These are phyloP conservation scores for Phaetusa simplex DNA, from an alignment of 2,113 vertebrate genomes.

Conservation along the genomic window DNA sequence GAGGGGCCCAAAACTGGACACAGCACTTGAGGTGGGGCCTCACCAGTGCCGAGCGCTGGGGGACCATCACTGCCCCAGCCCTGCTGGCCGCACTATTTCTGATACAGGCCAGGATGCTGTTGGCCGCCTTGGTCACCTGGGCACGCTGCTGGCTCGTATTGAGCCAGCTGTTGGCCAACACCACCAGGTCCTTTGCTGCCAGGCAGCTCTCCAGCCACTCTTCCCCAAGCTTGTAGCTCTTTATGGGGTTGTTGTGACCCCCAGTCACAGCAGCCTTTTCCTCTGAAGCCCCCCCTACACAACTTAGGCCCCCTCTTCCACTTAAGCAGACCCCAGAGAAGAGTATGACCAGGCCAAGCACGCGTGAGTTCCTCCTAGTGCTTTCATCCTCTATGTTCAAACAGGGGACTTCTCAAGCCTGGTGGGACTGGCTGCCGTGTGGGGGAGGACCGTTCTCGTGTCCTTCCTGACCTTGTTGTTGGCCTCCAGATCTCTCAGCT, in stretches of 20 bases:
- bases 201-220: not conserved
- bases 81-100: not conserved
- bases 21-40: not conserved
- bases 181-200: not conserved
- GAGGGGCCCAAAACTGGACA: not conserved
- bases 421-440: not conserved
- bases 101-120: not conserved
- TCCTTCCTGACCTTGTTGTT: not conserved
- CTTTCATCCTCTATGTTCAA: not conserved
- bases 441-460: not conserved
- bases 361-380: not conserved
- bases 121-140: too few relatives aligned
- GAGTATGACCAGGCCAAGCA: not conserved
- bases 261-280: not conserved
- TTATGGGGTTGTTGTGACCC: not conserved
- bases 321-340: not conserved
- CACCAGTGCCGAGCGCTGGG: not conserved
- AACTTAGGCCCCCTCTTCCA: not conserved
- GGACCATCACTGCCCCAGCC: not conserved
- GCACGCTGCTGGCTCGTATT: not conserved
- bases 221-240: not conserved
- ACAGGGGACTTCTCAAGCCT: not conserved
- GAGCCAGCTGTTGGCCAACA: not conserved
- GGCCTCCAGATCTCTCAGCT: not conserved
- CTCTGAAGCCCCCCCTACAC: not conserved